phyloP scores from a whole-genome alignment of 1,140 invertebrate genomes.

The Drosophila persimilis region DNA sequence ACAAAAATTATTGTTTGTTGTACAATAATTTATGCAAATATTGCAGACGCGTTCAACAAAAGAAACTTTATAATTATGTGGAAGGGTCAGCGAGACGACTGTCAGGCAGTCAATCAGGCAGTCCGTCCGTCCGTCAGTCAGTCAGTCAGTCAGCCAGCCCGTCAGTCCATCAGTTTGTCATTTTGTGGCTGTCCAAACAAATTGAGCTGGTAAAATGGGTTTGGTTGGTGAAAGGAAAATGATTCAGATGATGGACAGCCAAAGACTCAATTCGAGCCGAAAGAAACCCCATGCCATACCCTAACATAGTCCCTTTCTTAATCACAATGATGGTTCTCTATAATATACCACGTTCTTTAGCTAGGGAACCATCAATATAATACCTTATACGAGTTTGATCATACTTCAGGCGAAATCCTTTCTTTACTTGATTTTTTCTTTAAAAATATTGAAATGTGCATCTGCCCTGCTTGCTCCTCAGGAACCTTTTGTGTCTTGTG shows the following conservation, averaged over 20 bases:
- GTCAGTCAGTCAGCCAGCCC: conserved; percentile 10
- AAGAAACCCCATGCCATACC: too few species aligned
- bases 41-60: conserved; percentile 69
- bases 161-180: conserved; percentile 16
- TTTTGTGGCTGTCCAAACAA: conserved; percentile 8
- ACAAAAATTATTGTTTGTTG: conserved; percentile 67
- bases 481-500: conserved; percentile 11
- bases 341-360: too few species aligned
- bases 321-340: too few species aligned
- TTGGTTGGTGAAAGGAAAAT: neutral
- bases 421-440: too few species aligned
- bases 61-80: conserved; percentile 40
- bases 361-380: too few species aligned
- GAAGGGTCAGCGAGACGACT: conserved; percentile 8
- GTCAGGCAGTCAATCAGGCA: conserved; percentile 20
- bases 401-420: too few species aligned
- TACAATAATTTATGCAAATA: conserved; percentile 79
- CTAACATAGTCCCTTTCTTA: too few species aligned
- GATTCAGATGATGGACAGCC: too few species aligned
- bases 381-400: too few species aligned
- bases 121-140: conserved; percentile 11
- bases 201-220: conserved; percentile 15
- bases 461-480: neutral
- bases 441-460: too few species aligned
- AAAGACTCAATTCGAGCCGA: too few species aligned